Conservation (phyloP, 2,888 invertebrate genomes). For the Melangyna quadrimaculata region DNA sequence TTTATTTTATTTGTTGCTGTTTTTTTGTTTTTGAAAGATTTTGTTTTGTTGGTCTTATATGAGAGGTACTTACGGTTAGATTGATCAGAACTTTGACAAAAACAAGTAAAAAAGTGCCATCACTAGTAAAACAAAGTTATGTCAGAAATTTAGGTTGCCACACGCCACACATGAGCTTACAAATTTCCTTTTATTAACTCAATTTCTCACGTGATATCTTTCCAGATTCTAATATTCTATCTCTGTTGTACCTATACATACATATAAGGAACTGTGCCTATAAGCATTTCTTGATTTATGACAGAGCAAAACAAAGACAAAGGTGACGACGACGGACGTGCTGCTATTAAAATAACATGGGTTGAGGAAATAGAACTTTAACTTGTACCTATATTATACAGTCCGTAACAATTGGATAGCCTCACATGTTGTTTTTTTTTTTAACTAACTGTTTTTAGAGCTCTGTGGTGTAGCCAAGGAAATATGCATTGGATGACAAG, state of each 20-base stretch:
- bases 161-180: conserved; percentile 19
- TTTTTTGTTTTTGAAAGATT: neutral
- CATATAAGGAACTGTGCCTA: neutral
- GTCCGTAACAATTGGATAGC: too few species aligned
- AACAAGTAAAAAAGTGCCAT: neutral
- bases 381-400: too few species aligned
- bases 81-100: conserved; percentile 21
- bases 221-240: neutral
- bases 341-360: neutral
- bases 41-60: conserved; percentile 3
- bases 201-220: conserved; percentile 18
- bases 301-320: neutral
- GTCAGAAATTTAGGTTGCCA: conserved; percentile 8
- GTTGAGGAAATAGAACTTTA: too few species aligned
- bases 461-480: too few species aligned
- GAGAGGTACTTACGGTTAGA: conserved; percentile 2
- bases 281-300: neutral
- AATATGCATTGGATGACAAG: too few species aligned
- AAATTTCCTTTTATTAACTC: conserved; percentile 21
- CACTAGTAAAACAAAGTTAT: conserved; percentile 1
- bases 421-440: too few species aligned
- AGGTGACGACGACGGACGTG: neutral
- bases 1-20: neutral
- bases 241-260: too few species aligned
- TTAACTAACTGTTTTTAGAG: too few species aligned